Evolutionary conservation across 2,797 vertebrate species (phyloP), one percentile per base, ranked within the genome.

Genomic region (Catharus ustulatus): DNA sequence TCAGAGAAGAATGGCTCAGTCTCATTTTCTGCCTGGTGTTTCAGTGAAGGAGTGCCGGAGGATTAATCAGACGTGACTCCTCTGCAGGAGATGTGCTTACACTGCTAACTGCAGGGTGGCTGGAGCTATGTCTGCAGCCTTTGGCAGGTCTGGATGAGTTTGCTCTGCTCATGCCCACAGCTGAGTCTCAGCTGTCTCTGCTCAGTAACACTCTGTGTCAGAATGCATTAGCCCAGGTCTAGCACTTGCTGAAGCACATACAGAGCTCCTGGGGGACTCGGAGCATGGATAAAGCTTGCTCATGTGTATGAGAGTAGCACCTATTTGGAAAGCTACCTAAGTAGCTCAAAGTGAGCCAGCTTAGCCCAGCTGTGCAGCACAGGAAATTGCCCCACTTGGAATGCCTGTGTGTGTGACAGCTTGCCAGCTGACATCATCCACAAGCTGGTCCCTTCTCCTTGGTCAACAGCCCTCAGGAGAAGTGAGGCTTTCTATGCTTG

Each of bases 401-500:
- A 36, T 1, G 3, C 18, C 42, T 1, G 1, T 43, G 42, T 17
- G 36, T 48, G 45, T 1, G 1, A 43, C 71, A 68, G 32, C 58
- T 76, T 86, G 86, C 64, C 48, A 46, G 26, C 43, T 64, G 1
- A 0, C 1, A 1, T 36, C 42, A 8, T 40, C 64, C 1, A 0
- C 3, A 1, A 66, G 51, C 64, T 29, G 13, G 3, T 30, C 48
- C 22, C 72, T 73, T 68, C 7, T 62, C 22, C 40, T 76, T 36
- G 4, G 3, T 21, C 3, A 1, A 32, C 61, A 85, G 61, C 42
- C 57, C 21, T 22, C 3, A 32, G 61, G 32, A 87, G 69, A 36
- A 69, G 19, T 0, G 0, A 7, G 6, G 27, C 10, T 68, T 64
- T 38, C 48, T 18, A 21, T 66, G 24, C 49, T 20, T 1, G 1